Conservation (phyloP, 2,888 invertebrate species). For the Oscheius onirici region DNA sequence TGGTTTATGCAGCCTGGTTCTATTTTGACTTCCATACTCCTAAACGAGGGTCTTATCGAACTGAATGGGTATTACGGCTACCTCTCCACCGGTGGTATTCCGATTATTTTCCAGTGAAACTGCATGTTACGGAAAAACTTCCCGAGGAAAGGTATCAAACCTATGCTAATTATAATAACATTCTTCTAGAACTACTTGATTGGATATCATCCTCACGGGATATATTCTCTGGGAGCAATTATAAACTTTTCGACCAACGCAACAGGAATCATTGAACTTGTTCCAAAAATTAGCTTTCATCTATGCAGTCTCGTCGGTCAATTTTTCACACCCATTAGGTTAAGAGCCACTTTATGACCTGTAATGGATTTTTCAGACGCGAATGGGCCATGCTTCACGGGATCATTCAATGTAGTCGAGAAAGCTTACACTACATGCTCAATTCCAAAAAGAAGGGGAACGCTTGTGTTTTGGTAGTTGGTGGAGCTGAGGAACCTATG, state of each 20-base stretch:
- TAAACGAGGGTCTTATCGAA: slow-evolving; percentile 70
- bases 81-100: slow-evolving; percentile 81
- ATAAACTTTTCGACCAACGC: slow-evolving; percentile 82
- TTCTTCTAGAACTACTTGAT: slow-evolving; percentile 62
- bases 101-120: slow-evolving; percentile 85
- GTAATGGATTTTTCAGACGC: slow-evolving; percentile 36
- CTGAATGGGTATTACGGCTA: slow-evolving; percentile 51
- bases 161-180: background rate
- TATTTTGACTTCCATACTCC: slow-evolving; percentile 79
- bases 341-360: background rate
- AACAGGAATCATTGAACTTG: slow-evolving; percentile 73
- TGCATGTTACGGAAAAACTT: slow-evolving; percentile 85
- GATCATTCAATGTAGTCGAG: slow-evolving; percentile 50
- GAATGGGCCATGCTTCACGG: slow-evolving; percentile 73
- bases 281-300: slow-evolving; percentile 61
- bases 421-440: slow-evolving; percentile 50
- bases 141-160: slow-evolving; percentile 15
- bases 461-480: slow-evolving; percentile 55
- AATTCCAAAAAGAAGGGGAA: slow-evolving; percentile 39
- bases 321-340: slow-evolving; percentile 45
- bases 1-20: slow-evolving; percentile 76
- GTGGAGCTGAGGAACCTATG: slow-evolving; percentile 61
- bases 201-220: slow-evolving; percentile 90
- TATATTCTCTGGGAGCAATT: slow-evolving; percentile 84
- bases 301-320: slow-evolving; percentile 56